Evolutionary conservation across 2,113 vertebrate species (phyloP).

Genomic region (Strix aluco): DNA sequence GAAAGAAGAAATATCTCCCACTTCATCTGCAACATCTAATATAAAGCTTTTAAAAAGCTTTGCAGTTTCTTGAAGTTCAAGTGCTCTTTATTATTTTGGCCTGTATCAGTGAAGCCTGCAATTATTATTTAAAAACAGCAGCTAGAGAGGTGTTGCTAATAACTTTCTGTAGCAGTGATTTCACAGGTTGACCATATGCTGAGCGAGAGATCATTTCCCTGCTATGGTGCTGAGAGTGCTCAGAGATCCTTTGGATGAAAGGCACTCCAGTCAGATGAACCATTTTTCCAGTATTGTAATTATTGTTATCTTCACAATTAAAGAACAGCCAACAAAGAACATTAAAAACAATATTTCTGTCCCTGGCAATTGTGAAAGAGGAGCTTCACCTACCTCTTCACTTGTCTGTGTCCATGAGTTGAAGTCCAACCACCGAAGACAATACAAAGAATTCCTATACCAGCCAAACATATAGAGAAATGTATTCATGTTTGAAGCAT

Average conservation of each 20-base stretch:
- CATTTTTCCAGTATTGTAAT: not conserved
- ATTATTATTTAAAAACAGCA: not conserved
- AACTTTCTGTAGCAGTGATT: not conserved
- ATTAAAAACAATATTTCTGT: not conserved
- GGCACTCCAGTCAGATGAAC: not conserved
- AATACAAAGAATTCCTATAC: not conserved
- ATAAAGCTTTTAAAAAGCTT: slow-evolving; percentile 2
- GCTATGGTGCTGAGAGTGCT: not conserved
- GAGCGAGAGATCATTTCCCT: not conserved
- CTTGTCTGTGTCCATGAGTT: not conserved
- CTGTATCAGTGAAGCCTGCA: not conserved
- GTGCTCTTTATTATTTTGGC: slow-evolving; percentile 14
- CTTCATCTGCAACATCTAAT: not conserved
- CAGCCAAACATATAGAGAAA: not conserved
- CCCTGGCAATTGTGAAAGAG: not conserved
- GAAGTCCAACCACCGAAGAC: not conserved
- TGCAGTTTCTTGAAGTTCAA: not conserved
- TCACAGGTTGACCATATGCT: not conserved
- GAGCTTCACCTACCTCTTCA: not conserved
- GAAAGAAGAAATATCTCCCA: not conserved
- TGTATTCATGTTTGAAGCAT: not conserved
- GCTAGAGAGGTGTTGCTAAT: not conserved
- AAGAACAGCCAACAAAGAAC: not conserved
- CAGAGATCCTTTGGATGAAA: not conserved
- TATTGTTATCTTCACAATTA: not conserved